Evolutionary conservation across 1,140 invertebrate genomes (phyloP), one percentile per base, ranked within the genome.

Genomic region (Condylostylus longicornis): DNA sequence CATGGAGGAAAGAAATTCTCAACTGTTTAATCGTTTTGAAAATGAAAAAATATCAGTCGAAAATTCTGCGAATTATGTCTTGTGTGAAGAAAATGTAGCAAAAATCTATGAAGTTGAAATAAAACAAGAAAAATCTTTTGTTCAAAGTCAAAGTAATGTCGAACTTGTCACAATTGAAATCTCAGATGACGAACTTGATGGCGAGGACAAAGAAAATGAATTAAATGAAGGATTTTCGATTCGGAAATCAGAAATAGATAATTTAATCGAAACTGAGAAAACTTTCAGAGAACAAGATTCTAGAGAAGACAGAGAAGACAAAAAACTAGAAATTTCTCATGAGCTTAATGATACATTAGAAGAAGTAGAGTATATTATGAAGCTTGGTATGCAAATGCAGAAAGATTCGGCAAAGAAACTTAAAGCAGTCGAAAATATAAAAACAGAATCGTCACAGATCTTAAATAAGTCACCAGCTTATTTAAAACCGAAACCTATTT

Each of bases 291-390:
- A 53, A 6, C 41, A 50, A 0, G 21, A 39, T 4, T 20, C 40
- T 12, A 6, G 15, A 4, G 19, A 23, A 2, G 32, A 14, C 1
- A 30, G 37, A 4, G 15, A 33, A 10, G 18, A 33, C 17, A 33
- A 33, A 53, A 20, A 27, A 37, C 9, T 5, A 10, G 35, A 38
- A 4, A 38, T 35, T 2, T 58, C 55, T 0, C 30, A 57, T 8
- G 47, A 60, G 29, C 62, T 64, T 10, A 61, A 64, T 40, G 55
- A 63, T 44, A 61, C 62, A 15, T 48, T 64, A 23, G 62, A 64
- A 48, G 55, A 61, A 47, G 54, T 64, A 30, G 58, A 64, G 19
- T 54, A 61, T 20, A 50, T 61, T 42, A 48, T 64, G 40, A 42
- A 58, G 37, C 55, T 61, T 12, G 61, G 58, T 3, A 43, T 51